Base-by-base conservation (phyloP, 1,140 invertebrate species). In the Halotydeus destructor region DNA sequence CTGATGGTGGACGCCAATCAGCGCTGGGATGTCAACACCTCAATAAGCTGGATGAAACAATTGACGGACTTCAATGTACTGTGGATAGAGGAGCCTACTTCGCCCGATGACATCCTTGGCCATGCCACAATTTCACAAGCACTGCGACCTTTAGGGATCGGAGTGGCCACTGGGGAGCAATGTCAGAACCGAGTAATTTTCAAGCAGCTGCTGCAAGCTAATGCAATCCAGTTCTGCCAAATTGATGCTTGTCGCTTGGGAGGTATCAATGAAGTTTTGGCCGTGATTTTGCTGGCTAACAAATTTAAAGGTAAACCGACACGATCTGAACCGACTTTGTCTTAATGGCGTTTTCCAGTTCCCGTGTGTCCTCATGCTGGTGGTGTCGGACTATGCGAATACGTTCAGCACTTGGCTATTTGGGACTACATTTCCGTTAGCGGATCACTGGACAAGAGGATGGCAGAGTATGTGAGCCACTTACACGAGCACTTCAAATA, bases 71-170 rank as follows among this genome's bases (percentile, higher is more conserved):
- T 75, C 50, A 75, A 79, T 46, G 70, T 75, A 5, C 57, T 73
- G 16, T 91, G 83, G 83, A 88, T 91, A 49, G 84, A 91, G 61
- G 85, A 91, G 54, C 85, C 85, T 5, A 91, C 84, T 19, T 81
- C 76, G 6, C 83, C 84, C 3, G 84, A 91, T 59, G 85, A 91
- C 57, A 62, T 86, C 6, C 58, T 84, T 3, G 84, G 83, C 5
- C 82, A 89, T 62, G 71, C 71, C 3, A 61, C 62, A 22, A 85
- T 89, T 43, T 50, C 67, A 65, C 56, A 70, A 67, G 67, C 61
- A n/a, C 50, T 69, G 34, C 67, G 70, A 50, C 72, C 75, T 0
- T 60, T 71, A 11, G 72, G 72, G 18, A 82, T 89, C 34, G 76
- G 73, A 2, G 79, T 89, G 12, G 85, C 85, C 1, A 83, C 78